These are phyloP conservation scores for Cryptoblepharus egeriae DNA, from an alignment of 2,797 vertebrate species.

Conservation along the genomic window DNA sequence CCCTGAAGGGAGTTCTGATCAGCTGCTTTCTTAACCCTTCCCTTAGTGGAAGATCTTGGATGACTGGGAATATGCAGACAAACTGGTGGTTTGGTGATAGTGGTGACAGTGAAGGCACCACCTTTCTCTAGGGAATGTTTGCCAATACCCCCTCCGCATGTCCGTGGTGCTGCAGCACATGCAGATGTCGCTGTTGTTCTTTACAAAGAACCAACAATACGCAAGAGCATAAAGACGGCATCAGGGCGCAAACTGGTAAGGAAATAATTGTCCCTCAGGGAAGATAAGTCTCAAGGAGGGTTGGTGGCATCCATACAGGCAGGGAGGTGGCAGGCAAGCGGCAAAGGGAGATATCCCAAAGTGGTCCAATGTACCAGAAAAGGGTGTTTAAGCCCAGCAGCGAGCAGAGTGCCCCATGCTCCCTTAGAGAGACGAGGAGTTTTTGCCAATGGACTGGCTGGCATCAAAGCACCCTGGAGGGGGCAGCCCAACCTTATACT, in stretches of 20 bases:
- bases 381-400: too few relatives aligned
- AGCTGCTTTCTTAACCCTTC: not conserved
- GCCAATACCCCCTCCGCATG: constrained; percentile 57
- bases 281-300: not conserved
- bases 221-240: constrained; percentile 80
- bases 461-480: too few relatives aligned
- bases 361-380: too few relatives aligned
- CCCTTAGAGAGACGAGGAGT: too few relatives aligned
- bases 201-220: constrained; percentile 89
- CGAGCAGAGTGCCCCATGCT: too few relatives aligned
- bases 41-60: constrained; percentile 77
- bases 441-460: too few relatives aligned
- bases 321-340: too few relatives aligned
- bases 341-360: too few relatives aligned
- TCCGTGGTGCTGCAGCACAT: constrained; percentile 89
- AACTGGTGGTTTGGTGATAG: constrained; percentile 80
- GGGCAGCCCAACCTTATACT: too few relatives aligned
- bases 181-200: constrained; percentile 99
- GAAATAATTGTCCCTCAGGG: constrained; percentile 68
- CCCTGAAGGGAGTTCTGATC: too few relatives aligned
- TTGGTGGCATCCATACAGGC: too few relatives aligned
- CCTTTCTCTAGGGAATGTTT: constrained; percentile 71
- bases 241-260: constrained; percentile 73
- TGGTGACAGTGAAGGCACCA: constrained; percentile 33
- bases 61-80: constrained; percentile 88